Base-by-base conservation (phyloP, 2,797 vertebrate genomes). In the Chloroceryle inda region DNA sequence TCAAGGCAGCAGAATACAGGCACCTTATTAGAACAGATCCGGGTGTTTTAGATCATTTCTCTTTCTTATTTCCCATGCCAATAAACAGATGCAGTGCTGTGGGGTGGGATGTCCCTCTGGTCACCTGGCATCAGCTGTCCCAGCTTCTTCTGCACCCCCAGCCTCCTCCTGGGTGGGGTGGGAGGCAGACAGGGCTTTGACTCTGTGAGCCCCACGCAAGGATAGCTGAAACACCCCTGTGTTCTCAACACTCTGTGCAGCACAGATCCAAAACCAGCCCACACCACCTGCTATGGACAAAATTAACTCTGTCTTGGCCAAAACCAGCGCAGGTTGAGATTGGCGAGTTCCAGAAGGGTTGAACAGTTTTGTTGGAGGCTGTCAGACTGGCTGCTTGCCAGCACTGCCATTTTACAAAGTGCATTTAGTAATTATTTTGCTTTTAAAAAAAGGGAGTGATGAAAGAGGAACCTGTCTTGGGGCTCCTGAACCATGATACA, bases 81-180 rank as follows among this genome's bases (percentile, higher is more conserved):
- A n/a, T n/a, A n/a, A n/a, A n/a, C 3, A 31, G 26, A 2, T 9
- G 3, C 5, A 16, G 8, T 6, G 6, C 7, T 10, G 11, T 7
- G 9, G 27, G 38, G 1, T 29, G 52, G 31, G 33, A 27, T 47
- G 16, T 21, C 29, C 8, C 18, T 21, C 13, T 47, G 47, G 31
- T 81, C 49, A 52, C 2, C 4, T 12, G 11, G 31, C 37, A 15
- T 72, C 40, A 22, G 7, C 42, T 72, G 7, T 52, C 77, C 45
- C 9, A 11, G 12, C 49, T 44, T 12, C 29, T 62, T 38, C 17
- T 49, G 49, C 8, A 12, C 13, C 31, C 16, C 5, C 16, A 40
- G 18, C n/a, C 11, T 40, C 3, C 26, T 69, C 2, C 0, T 5
- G 26, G 45, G 3, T 26, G 22, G 10, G 3, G 4, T 31, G 49